Percentiles rank a stretch among this genome's conserved stretches.
Conservation (phyloP, 1,140 invertebrate genomes). For the Spodoptera litura region DNA sequence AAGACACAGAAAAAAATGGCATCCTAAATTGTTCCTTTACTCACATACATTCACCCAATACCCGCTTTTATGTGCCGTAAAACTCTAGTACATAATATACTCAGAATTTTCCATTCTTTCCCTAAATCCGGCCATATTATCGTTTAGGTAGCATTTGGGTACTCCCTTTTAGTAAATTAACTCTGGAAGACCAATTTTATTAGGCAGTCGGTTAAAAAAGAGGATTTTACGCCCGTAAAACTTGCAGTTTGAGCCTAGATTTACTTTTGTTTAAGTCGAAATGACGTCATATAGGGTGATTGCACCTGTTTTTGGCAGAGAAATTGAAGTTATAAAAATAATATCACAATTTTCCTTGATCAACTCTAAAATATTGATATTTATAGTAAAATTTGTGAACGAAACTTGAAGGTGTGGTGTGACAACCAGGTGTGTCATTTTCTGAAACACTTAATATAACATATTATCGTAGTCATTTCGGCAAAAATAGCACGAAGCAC, state of each 20-base stretch:
- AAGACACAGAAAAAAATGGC: background rate
- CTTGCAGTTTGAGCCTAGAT: constrained; percentile 20
- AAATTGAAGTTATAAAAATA: background rate
- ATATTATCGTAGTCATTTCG: too few species aligned
- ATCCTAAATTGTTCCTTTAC: background rate
- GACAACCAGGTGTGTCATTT: too few species aligned
- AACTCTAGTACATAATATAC: background rate
- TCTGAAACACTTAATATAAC: too few species aligned
- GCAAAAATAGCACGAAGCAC: too few species aligned
- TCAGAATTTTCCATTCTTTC: constrained; percentile 14
- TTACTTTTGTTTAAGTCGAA: constrained; percentile 10
- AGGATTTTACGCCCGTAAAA: constrained; percentile 20
- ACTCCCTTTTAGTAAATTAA: constrained; percentile 27
- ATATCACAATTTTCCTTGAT: too few species aligned
- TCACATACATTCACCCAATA: background rate
- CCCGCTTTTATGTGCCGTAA: background rate
- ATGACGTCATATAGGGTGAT: constrained; percentile 3
- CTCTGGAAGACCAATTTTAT: background rate
- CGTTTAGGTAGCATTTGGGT: constrained; percentile 7
- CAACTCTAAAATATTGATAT: too few species aligned
- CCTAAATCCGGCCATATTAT: constrained; percentile 10
- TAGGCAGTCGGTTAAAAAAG: background rate
- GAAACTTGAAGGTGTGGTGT: too few species aligned
- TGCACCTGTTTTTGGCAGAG: background rate
- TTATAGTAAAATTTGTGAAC: too few species aligned